These are phyloP conservation scores for Bombus turneri DNA, from an alignment of 1,140 invertebrate genomes.

Conservation along the genomic window DNA sequence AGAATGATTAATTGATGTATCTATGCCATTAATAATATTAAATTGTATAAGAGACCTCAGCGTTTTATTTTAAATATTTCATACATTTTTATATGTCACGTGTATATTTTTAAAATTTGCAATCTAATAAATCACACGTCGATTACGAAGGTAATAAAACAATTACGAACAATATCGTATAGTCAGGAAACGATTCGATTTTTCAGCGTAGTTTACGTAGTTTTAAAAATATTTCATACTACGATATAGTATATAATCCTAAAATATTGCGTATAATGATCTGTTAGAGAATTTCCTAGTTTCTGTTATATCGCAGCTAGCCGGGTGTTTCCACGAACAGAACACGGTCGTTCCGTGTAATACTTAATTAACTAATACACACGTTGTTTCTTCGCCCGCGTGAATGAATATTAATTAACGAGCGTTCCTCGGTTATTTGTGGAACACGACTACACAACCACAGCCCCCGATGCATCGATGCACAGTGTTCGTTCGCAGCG, in stretches of 20 bases:
- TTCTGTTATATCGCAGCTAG: neutral
- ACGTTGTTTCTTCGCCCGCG: neutral
- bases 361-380: slow-evolving; percentile 15
- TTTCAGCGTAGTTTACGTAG: too few species aligned
- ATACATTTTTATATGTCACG: neutral
- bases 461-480: slow-evolving; percentile 16
- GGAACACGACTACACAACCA: neutral
- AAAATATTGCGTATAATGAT: neutral
- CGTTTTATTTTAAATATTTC: neutral
- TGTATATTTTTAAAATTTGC: neutral
- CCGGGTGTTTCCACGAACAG: neutral
- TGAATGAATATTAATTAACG: slow-evolving; percentile 23
- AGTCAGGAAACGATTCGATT: neutral
- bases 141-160: neutral
- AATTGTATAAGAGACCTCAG: too few species aligned
- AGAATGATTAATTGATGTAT: too few species aligned
- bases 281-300: neutral
- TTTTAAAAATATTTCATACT: neutral
- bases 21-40: too few species aligned
- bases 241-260: neutral
- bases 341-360: neutral
- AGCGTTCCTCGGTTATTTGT: neutral
- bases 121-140: neutral
- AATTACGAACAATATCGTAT: neutral
- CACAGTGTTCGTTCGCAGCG: slow-evolving; percentile 17